Conservation (phyloP, 2,113 vertebrate genomes). For the Phylloscopus trochilus region DNA sequence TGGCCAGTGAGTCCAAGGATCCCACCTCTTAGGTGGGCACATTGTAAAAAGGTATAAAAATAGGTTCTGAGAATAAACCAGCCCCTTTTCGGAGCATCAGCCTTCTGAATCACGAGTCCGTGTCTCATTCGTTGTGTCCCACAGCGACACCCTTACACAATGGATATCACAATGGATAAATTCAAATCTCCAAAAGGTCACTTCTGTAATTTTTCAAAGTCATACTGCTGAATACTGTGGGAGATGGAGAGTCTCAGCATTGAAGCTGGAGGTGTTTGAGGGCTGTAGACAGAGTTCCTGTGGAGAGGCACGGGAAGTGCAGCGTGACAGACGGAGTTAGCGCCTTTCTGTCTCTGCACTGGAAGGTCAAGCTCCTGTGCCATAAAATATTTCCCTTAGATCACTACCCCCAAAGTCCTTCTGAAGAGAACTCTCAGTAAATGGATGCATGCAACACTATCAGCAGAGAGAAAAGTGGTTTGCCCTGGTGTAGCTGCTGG, state of each 20-base stretch:
- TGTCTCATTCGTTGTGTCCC: too few species aligned
- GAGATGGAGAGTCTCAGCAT: background rate
- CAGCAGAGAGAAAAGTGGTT: background rate
- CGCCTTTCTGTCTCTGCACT: fast-evolving
- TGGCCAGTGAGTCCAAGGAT: too few species aligned
- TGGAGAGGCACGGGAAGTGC: background rate
- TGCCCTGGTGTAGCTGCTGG: background rate
- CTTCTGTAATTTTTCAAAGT: background rate
- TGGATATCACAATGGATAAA: background rate
- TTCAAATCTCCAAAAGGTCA: background rate
- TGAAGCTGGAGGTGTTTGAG: background rate
- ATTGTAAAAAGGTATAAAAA: too few species aligned
- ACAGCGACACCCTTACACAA: too few species aligned
- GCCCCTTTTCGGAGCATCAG: too few species aligned
- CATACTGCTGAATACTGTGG: background rate
- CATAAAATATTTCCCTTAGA: background rate
- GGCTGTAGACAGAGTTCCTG: background rate
- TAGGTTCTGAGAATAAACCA: too few species aligned
- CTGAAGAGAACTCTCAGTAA: background rate
- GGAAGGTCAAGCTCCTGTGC: background rate
- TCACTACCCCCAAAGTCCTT: background rate
- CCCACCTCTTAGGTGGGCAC: too few species aligned
- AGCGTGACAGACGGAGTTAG: too few species aligned
- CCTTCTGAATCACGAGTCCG: too few species aligned
- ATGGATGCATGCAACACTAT: background rate